Percentiles rank a stretch among this genome's conserved stretches.
Conservation (phyloP, 2,797 vertebrate genomes). For the Smutsia temminckii region DNA sequence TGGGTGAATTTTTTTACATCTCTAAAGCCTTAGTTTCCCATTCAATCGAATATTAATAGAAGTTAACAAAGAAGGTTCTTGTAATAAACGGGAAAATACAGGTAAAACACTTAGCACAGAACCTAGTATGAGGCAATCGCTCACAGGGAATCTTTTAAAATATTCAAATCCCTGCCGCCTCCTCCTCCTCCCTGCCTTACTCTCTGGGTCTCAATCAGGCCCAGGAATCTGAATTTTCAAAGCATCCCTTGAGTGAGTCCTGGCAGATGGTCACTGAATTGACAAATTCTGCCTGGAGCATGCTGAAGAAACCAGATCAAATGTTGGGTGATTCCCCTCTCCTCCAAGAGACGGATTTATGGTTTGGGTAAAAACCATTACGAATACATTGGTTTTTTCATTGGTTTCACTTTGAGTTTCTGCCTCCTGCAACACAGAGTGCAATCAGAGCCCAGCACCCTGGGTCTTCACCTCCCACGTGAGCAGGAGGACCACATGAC, state of each 20-base stretch:
- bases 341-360: conserved; percentile 71
- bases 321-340: conserved; percentile 77
- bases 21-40: not conserved
- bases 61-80: not conserved
- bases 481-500: not conserved
- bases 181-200: not conserved
- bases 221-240: conserved; percentile 27
- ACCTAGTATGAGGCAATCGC: not conserved
- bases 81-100: not conserved
- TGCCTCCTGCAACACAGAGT: conserved; percentile 46
- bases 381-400: conserved; percentile 78
- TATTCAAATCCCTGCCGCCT: not conserved
- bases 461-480: conserved; percentile 4
- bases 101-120: not conserved
- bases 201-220: not conserved
- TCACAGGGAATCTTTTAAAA: not conserved
- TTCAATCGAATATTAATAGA: not conserved
- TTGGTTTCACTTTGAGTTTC: conserved; percentile 80
- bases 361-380: conserved; percentile 82
- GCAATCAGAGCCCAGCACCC: conserved; percentile 14
- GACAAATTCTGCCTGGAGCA: not conserved
- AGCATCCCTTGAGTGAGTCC: not conserved
- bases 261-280: not conserved
- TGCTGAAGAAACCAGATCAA: conserved; percentile 28
- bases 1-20: not conserved